A percentile compares a stretch with the other conserved stretches of the same genome.
phyloP scores from a whole-genome alignment of 2,888 invertebrate species.

The Drosophila aldrichi region DNA sequence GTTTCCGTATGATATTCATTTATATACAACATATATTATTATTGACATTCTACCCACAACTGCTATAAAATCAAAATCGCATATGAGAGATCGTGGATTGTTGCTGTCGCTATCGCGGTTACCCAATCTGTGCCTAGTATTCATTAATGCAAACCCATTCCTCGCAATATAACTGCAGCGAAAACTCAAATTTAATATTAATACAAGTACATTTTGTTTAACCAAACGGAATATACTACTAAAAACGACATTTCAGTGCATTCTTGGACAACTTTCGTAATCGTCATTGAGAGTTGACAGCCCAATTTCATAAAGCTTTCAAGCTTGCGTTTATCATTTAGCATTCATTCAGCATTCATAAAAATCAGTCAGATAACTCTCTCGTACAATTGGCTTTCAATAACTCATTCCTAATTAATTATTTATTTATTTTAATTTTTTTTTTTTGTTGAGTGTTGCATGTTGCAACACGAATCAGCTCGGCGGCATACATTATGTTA shows the following conservation, averaged over 20 bases:
- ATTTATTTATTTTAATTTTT: no score
- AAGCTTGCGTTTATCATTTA: constrained; percentile 54
- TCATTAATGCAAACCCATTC: constrained; percentile 63
- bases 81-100: constrained; percentile 85
- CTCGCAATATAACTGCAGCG: constrained; percentile 35
- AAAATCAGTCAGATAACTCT: constrained; percentile 22
- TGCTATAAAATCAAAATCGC: constrained; percentile 60
- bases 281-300: constrained; percentile 34
- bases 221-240: constrained; percentile 29
- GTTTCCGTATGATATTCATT: constrained; percentile 22
- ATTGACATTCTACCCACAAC: constrained; percentile 43
- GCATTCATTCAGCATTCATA: constrained; percentile 48
- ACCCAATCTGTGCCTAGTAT: constrained; percentile 86
- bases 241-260: constrained; percentile 61
- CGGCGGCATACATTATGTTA: constrained; percentile 61
- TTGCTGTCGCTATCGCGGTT: constrained; percentile 86
- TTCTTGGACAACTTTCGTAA: constrained; percentile 43
- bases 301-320: constrained; percentile 55
- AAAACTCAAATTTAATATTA: constrained; percentile 38
- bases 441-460: constrained; percentile 28
- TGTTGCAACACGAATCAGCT: constrained; percentile 32
- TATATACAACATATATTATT: constrained; percentile 18
- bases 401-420: constrained; percentile 30
- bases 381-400: constrained; percentile 53
- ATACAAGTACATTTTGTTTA: constrained; percentile 53